These are phyloP conservation scores for Leucoraja erinaceus DNA, from an alignment of 2,113 vertebrate genomes.

Conservation along the genomic window DNA sequence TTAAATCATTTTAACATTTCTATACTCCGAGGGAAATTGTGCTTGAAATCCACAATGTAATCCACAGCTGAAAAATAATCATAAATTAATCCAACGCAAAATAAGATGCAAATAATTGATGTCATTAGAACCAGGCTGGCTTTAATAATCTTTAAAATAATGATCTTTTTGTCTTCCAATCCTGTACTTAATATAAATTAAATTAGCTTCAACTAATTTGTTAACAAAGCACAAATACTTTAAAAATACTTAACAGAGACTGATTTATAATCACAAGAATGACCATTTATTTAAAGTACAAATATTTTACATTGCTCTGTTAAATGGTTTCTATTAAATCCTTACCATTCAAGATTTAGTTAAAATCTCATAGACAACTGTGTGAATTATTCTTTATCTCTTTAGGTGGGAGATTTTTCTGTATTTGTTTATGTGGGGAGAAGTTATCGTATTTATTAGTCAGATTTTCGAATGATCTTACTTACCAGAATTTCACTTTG, in stretches of 20 bases:
- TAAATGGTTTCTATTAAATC: not conserved
- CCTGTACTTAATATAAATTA: not conserved
- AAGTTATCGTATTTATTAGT: too few relatives aligned
- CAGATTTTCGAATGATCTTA: not conserved
- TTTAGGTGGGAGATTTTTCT: not conserved
- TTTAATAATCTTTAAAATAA: not conserved
- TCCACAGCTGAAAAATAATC: not conserved
- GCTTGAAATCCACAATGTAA: not conserved
- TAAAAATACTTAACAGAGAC: not conserved
- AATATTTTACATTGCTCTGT: not conserved
- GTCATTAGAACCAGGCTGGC: not conserved
- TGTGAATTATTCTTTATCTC: not conserved
- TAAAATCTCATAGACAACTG: too few relatives aligned
- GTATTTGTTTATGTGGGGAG: too few relatives aligned
- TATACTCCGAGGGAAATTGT: not conserved
- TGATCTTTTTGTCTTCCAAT: not conserved
- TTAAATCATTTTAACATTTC: not conserved
- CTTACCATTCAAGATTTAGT: not conserved
- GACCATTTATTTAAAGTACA: not conserved
- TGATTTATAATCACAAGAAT: not conserved
- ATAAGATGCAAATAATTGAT: not conserved
- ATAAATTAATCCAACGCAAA: not conserved
- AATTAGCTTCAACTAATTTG: not conserved
- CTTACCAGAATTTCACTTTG: not conserved
- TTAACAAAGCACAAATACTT: not conserved